Evolutionary conservation across 2,797 vertebrate species (phyloP).

Genomic region (Etheostoma nigrum): DNA sequence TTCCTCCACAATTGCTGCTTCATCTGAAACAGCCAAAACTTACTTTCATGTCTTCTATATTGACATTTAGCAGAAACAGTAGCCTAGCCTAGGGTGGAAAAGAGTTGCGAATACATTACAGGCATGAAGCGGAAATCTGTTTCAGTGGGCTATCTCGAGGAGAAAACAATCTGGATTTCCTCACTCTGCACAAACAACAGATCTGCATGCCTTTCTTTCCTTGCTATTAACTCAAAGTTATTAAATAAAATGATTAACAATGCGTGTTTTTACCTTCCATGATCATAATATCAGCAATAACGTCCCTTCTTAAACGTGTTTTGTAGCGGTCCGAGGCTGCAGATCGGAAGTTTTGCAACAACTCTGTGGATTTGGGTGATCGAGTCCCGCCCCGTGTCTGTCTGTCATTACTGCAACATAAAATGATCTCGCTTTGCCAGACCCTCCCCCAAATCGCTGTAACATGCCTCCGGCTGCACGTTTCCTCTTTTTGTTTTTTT

Average conservation of each 20-base stretch:
- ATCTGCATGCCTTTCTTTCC: not conserved
- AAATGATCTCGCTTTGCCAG: too few species aligned
- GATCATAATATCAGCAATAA: not conserved
- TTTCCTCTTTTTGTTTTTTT: too few species aligned
- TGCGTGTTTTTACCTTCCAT: constrained; percentile 58
- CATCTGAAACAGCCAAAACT: constrained; percentile 47
- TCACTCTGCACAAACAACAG: constrained; percentile 18
- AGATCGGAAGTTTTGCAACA: constrained; percentile 38
- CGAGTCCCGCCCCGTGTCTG: constrained; percentile 35
- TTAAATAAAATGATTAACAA: not conserved
- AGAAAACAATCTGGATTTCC: constrained; percentile 57
- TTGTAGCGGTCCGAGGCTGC: not conserved
- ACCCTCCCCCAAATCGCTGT: not conserved
- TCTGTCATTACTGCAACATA: not conserved
- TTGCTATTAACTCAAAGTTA: not conserved
- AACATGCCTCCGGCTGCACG: constrained; percentile 22
- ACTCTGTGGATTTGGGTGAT: not conserved
- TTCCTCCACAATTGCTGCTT: constrained; percentile 37
- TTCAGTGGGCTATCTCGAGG: not conserved
- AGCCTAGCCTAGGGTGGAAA: fast-evolving
- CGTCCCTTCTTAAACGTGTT: not conserved
- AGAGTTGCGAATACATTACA: not conserved
- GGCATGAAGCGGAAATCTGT: constrained; percentile 8
- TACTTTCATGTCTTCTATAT: fast-evolving
- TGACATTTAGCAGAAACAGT: too few species aligned